Percentiles rank a stretch among this genome's conserved stretches.
phyloP scores from a whole-genome alignment of 2,797 vertebrate genomes.

The Cottoperca gobio region DNA sequence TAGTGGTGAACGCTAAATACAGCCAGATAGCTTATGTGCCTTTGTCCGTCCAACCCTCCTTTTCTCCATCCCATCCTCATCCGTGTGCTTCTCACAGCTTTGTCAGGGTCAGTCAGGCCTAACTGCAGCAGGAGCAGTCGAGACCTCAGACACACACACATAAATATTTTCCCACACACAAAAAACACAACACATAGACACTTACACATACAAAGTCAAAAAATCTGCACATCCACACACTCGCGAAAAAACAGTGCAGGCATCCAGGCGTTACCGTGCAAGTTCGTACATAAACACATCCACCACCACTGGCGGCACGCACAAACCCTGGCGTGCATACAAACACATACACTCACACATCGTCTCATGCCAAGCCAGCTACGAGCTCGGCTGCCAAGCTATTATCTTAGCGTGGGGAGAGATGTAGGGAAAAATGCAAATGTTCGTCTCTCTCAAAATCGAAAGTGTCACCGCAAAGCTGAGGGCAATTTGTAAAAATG shows the following conservation, averaged over 20 bases:
- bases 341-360: constrained; percentile 51
- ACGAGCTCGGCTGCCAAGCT: constrained; percentile 76
- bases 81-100: constrained; percentile 57
- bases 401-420: constrained; percentile 74
- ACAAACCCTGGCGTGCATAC: constrained; percentile 52
- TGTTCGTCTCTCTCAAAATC: constrained; percentile 78
- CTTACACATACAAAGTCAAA: background rate
- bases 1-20: constrained; percentile 1
- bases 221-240: constrained; percentile 10
- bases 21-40: constrained; percentile 19
- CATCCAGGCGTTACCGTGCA: constrained; percentile 28
- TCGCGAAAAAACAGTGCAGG: constrained; percentile 2
- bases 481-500: constrained; percentile 83
- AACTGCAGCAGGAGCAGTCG: constrained; percentile 36
- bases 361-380: constrained; percentile 64
- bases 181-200: constrained; percentile 1
- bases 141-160: constrained; percentile 22
- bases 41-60: constrained; percentile 15
- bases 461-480: constrained; percentile 82
- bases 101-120: constrained; percentile 60
- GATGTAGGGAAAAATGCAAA: constrained; percentile 80
- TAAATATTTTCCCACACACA: background rate
- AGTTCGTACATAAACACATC: constrained; percentile 30
- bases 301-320: constrained; percentile 36
- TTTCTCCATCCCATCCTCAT: background rate